These are phyloP conservation scores for Melanotaenia pygmaea DNA, from an alignment of 2,797 vertebrate species.

Conservation along the genomic window DNA sequence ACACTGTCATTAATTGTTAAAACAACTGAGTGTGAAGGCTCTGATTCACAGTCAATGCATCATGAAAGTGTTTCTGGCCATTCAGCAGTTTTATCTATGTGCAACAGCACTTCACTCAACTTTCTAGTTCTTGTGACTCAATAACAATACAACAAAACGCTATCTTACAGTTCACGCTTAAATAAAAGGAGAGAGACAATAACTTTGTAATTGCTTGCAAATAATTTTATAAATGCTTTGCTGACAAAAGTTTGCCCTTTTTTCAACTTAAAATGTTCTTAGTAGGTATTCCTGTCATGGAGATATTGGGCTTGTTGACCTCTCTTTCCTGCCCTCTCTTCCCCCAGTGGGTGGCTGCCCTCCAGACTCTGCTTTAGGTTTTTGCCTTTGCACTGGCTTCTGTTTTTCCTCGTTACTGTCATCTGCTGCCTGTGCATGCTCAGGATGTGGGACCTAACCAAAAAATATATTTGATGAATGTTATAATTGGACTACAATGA, in stretches of 20 bases:
- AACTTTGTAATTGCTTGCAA: too few species aligned
- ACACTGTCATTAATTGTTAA: slow-evolving; percentile 78
- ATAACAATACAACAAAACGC: neutral
- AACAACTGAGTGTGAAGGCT: slow-evolving; percentile 65
- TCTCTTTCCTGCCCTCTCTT: neutral
- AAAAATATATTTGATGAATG: too few species aligned
- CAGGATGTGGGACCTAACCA: too few species aligned
- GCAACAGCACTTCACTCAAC: slow-evolving; percentile 48
- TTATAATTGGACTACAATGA: too few species aligned
- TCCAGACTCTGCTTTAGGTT: neutral
- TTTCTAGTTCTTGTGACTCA: slow-evolving; percentile 32
- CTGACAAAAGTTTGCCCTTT: too few species aligned
- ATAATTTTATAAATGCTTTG: too few species aligned
- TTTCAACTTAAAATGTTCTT: too few species aligned
- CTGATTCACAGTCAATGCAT: slow-evolving; percentile 76
- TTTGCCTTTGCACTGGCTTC: too few species aligned
- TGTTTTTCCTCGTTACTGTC: too few species aligned
- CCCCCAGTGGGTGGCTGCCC: too few species aligned
- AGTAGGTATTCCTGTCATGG: neutral
- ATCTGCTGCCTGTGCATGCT: too few species aligned
- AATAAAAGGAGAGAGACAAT: neutral
- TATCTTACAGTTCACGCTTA: neutral
- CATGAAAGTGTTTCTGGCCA: slow-evolving; percentile 57
- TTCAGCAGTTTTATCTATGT: slow-evolving; percentile 61
- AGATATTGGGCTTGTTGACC: neutral